Evolutionary conservation across 2,888 invertebrate genomes (phyloP).

Genomic region (Cyaniris semiargus): DNA sequence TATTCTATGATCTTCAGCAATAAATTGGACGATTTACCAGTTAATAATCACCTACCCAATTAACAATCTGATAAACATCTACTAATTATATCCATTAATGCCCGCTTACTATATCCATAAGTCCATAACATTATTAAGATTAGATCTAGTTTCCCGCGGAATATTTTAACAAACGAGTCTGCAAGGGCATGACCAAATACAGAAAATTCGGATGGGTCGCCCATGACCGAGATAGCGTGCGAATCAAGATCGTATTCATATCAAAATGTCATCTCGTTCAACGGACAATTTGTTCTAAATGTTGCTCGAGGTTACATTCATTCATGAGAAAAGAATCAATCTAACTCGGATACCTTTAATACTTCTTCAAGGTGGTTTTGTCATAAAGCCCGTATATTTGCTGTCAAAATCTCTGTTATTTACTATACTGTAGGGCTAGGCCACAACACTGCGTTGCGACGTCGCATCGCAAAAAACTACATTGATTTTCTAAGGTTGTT

Average conservation of each 20-base stretch:
- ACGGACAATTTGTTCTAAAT: not conserved
- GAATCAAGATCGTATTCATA: slow-evolving; percentile 18
- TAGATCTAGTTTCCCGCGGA: slow-evolving; percentile 11
- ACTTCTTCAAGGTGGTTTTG: no score
- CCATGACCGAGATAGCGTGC: slow-evolving; percentile 11
- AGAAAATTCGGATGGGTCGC: slow-evolving; percentile 11
- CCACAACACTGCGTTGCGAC: no score
- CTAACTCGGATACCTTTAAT: no score
- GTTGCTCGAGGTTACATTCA: slow-evolving; percentile 6
- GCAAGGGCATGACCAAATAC: slow-evolving; percentile 5
- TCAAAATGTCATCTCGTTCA: slow-evolving; percentile 14
- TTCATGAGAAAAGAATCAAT: not conserved
- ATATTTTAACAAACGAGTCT: slow-evolving; percentile 1
- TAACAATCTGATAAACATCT: not conserved
- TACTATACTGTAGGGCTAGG: no score
- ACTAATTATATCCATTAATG: not conserved
- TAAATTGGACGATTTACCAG: not conserved
- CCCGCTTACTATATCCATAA: not conserved
- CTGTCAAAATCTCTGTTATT: no score
- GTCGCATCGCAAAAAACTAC: no score
- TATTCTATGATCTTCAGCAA: not conserved
- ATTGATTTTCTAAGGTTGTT: no score
- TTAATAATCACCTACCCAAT: not conserved
- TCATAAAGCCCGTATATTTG: no score
- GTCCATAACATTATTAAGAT: slow-evolving; percentile 4